phyloP scores from a whole-genome alignment of 2,797 vertebrate genomes.

The Melanotaenia parkinsoni region DNA sequence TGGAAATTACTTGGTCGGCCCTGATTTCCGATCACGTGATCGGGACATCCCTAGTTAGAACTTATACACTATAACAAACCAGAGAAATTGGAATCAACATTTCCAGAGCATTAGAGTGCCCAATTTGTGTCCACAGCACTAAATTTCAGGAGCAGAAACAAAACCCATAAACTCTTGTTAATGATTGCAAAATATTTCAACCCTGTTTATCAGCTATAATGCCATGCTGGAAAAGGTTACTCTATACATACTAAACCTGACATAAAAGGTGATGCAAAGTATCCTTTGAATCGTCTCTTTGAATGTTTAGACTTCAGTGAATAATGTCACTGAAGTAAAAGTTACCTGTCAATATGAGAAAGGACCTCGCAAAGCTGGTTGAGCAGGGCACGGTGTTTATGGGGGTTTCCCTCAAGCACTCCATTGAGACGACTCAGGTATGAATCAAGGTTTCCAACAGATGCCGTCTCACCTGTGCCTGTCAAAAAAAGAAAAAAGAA shows the following conservation, averaged over 20 bases:
- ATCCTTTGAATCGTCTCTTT: rapidly evolving
- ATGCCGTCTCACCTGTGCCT: conserved; percentile 95
- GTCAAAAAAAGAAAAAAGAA: conserved; percentile 4
- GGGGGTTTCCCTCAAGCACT: conserved; percentile 91
- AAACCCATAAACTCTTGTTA: not conserved
- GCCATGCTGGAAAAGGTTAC: not conserved
- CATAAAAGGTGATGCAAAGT: not conserved
- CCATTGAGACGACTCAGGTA: conserved; percentile 94
- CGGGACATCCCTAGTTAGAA: not conserved
- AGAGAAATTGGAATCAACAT: not conserved
- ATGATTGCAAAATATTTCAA: not conserved
- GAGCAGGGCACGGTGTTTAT: conserved; percentile 91
- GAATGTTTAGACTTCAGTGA: not conserved
- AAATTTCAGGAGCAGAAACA: not conserved
- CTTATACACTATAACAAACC: not conserved
- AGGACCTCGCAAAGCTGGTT: conserved; percentile 92
- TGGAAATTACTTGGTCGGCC: no score
- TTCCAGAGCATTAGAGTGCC: not conserved
- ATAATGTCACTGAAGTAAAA: not conserved
- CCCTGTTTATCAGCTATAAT: not conserved
- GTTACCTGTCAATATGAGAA: conserved; percentile 93
- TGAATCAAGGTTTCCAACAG: conserved; percentile 91
- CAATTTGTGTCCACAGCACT: not conserved
- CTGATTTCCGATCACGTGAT: no score
- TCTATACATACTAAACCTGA: not conserved